Evolutionary conservation across 2,888 invertebrate genomes (phyloP).

Genomic region (Tromatobia lineatoria): DNA sequence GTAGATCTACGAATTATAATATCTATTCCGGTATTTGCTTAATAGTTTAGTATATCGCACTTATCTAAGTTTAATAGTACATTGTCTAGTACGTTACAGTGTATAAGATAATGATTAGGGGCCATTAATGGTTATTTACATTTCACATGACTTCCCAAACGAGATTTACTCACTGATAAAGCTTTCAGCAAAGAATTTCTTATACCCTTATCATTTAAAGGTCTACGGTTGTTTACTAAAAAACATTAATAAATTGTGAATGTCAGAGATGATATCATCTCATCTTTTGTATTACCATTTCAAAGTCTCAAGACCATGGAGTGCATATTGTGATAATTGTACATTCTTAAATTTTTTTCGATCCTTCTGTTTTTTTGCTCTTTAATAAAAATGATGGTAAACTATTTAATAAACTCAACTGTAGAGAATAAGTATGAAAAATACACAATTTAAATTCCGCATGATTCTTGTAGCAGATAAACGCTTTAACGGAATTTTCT

Average conservation of each 20-base stretch:
- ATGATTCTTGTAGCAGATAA: too few species aligned
- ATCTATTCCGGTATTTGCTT: too few species aligned
- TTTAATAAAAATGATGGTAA: background rate
- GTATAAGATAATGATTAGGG: too few species aligned
- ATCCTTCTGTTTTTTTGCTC: background rate
- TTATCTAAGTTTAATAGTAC: too few species aligned
- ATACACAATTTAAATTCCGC: too few species aligned
- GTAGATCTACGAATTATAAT: too few species aligned
- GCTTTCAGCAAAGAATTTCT: background rate
- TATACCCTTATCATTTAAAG: background rate
- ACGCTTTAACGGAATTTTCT: too few species aligned
- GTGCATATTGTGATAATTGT: background rate
- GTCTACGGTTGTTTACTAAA: background rate
- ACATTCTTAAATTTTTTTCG: background rate
- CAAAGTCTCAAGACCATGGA: constrained; percentile 1
- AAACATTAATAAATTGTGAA: background rate
- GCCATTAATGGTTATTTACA: background rate
- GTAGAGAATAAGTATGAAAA: too few species aligned
- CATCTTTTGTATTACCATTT: background rate
- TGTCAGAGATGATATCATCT: background rate
- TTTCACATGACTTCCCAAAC: constrained; percentile 2
- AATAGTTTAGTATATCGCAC: too few species aligned
- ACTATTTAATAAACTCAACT: too few species aligned
- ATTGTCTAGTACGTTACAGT: too few species aligned
- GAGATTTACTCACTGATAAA: background rate